phyloP scores from a whole-genome alignment of 2,888 invertebrate species.

The Cremastinae sp. region DNA sequence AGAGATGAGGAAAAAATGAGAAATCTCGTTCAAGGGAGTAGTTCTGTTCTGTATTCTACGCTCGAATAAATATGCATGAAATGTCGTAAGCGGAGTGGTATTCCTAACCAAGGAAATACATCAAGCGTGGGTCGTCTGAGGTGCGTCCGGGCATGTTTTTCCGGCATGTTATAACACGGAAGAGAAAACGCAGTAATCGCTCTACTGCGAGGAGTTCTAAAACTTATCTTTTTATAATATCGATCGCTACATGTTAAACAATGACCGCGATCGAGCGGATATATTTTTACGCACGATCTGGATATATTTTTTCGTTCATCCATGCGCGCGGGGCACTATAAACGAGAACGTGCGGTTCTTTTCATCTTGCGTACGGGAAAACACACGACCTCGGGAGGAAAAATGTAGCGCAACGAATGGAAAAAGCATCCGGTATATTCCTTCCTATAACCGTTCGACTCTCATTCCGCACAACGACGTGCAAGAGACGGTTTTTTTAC shows the following conservation, averaged over 20 bases:
- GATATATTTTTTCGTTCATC: slow-evolving; percentile 47
- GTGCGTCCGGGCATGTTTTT: slow-evolving; percentile 15
- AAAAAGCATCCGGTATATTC: slow-evolving; percentile 50
- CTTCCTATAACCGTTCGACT: slow-evolving; percentile 33
- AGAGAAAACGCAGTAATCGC: slow-evolving; percentile 8
- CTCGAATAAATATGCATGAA: too few relatives aligned
- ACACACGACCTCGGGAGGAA: slow-evolving; percentile 48
- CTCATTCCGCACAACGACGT: background rate
- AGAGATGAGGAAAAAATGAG: too few relatives aligned
- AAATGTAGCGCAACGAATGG: slow-evolving; percentile 59
- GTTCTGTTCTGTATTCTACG: too few relatives aligned
- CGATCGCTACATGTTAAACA: slow-evolving; percentile 64
- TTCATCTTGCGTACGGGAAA: slow-evolving; percentile 48
- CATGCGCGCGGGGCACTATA: slow-evolving; percentile 21
- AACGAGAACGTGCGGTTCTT: slow-evolving; percentile 50
- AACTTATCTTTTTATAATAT: slow-evolving; percentile 62
- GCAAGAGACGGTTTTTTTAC: slow-evolving; percentile 11
- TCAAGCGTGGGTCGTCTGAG: too few relatives aligned
- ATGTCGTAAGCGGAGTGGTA: too few relatives aligned
- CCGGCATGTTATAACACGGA: slow-evolving; percentile 21
- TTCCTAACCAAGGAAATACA: too few relatives aligned
- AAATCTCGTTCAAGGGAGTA: too few relatives aligned
- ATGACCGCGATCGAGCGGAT: slow-evolving; percentile 57
- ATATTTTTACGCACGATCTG: slow-evolving; percentile 34
- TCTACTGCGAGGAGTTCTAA: slow-evolving; percentile 41